Evolutionary conservation across 2,888 invertebrate genomes (phyloP).

Genomic region (Zaprionus bogoriensis): DNA sequence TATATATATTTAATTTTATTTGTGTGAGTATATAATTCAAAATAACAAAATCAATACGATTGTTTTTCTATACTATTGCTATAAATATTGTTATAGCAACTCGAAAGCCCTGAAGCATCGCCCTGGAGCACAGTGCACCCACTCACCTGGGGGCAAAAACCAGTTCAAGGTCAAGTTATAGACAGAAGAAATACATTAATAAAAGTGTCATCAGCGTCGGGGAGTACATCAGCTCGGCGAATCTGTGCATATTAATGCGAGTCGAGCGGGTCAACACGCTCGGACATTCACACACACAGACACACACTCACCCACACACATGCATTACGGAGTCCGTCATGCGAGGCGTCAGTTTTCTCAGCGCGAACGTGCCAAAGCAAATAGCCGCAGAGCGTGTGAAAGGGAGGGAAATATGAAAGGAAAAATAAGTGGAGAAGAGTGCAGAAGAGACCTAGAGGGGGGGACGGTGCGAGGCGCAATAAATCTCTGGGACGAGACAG

Average conservation of each 20-base stretch:
- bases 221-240: constrained; percentile 13
- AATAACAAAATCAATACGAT: too few species aligned
- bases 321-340: constrained; percentile 24
- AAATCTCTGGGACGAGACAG: constrained; percentile 47
- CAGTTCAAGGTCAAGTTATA: constrained; percentile 17
- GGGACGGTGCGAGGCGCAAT: constrained; percentile 28
- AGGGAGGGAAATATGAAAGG: background rate
- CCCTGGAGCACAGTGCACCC: too few species aligned
- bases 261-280: constrained; percentile 31
- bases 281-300: constrained; percentile 5
- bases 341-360: constrained; percentile 47
- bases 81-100: too few species aligned
- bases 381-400: constrained; percentile 28
- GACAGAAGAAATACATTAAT: background rate
- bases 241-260: constrained; percentile 42
- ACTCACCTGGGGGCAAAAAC: background rate
- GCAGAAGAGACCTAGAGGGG: background rate
- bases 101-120: too few species aligned
- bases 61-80: too few species aligned
- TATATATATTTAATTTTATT: too few species aligned
- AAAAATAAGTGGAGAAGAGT: background rate
- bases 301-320: background rate
- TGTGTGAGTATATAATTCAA: too few species aligned
- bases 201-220: background rate
- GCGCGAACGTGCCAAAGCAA: constrained; percentile 57